Evolutionary conservation across 2,113 vertebrate genomes (phyloP).

Genomic region (Colossoma macropomum): DNA sequence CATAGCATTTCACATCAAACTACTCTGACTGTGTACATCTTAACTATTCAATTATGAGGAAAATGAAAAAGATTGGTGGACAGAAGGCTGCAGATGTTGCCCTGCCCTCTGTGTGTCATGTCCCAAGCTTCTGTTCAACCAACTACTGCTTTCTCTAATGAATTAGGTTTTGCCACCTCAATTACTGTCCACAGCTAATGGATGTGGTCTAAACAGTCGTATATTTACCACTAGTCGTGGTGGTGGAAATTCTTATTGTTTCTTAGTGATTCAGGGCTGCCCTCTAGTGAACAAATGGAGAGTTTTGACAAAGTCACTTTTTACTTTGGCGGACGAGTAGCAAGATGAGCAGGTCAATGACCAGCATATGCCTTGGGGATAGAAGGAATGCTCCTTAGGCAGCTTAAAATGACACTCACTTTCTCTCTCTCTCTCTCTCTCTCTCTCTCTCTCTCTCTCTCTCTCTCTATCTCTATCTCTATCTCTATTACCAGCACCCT

Average conservation of each 20-base stretch:
- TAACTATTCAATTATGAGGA: no score
- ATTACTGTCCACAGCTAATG: slow-evolving; percentile 24
- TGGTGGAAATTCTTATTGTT: background rate
- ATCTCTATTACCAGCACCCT: background rate
- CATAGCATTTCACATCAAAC: no score
- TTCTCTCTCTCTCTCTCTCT: background rate
- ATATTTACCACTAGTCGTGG: background rate
- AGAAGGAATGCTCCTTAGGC: background rate
- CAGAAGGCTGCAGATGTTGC: no score
- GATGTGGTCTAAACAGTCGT: background rate
- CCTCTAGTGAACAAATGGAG: slow-evolving; percentile 66
- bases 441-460: background rate
- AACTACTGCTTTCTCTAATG: background rate
- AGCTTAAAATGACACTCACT: background rate
- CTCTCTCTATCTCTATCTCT: background rate
- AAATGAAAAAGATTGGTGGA: no score
- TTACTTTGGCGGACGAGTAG: background rate
- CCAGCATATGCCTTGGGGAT: background rate
- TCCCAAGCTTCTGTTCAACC: background rate
- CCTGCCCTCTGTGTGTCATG: background rate
- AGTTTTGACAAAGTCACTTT: slow-evolving; percentile 6
- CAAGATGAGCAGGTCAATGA: slow-evolving; percentile 19
- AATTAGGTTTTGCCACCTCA: background rate
- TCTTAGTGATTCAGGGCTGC: slow-evolving; percentile 63
- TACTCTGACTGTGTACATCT: no score